These are phyloP conservation scores for Sternotherus odoratus DNA, from an alignment of 2,797 vertebrate genomes.

Conservation along the genomic window DNA sequence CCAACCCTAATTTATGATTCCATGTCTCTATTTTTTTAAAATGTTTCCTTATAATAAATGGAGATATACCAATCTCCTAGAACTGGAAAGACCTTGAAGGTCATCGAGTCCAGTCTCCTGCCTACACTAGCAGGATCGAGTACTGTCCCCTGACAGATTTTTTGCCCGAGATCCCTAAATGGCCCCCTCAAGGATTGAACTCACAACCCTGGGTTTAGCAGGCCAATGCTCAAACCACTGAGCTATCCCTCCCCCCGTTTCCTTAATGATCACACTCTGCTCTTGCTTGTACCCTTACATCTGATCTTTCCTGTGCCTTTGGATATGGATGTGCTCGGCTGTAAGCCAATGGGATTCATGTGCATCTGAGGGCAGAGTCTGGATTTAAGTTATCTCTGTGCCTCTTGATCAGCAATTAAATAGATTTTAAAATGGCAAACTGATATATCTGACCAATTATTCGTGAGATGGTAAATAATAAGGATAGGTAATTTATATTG, in stretches of 20 bases:
- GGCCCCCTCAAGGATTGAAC: no score
- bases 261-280: not conserved
- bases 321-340: not conserved
- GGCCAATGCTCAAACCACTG: no score
- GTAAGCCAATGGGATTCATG: not conserved
- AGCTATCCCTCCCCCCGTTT: no score
- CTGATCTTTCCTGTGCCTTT: not conserved
- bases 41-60: not conserved
- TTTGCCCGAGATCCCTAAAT: no score
- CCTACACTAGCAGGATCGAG: no score
- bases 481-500: not conserved
- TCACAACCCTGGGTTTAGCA: no score
- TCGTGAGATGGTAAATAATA: not conserved
- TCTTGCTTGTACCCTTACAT: not conserved
- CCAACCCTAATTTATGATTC: no score
- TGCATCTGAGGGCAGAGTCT: not conserved
- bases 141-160: no score
- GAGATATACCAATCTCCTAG: no score
- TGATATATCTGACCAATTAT: not conserved
- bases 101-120: no score
- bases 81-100: no score
- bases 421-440: not conserved
- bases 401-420: not conserved
- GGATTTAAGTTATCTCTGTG: not conserved
- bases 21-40: not conserved